Conservation (phyloP, 2,888 invertebrate genomes). For the Tetranychus truncatus region DNA sequence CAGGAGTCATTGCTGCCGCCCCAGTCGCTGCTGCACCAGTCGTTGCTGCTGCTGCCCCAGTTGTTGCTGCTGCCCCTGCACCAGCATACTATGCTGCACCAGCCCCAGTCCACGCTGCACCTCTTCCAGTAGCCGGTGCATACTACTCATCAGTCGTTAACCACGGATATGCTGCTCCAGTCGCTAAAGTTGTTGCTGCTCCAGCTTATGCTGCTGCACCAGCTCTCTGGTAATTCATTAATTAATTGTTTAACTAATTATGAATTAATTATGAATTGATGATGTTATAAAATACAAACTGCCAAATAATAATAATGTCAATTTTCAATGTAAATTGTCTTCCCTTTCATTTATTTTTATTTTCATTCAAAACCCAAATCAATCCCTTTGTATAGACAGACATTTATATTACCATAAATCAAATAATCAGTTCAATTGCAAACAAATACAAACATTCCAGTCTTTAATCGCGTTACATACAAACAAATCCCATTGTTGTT, state of each 20-base stretch:
- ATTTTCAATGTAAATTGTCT: neutral
- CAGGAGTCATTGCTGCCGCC: neutral
- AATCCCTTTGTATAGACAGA: no score
- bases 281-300: neutral
- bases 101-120: neutral
- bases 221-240: neutral
- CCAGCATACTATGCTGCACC: conserved; percentile 7
- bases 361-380: no score
- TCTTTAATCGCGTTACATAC: neutral
- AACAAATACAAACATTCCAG: neutral
- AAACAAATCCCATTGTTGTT: no score
- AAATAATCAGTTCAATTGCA: no score
- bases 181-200: conserved; percentile 5
- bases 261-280: neutral
- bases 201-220: neutral
- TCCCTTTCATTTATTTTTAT: neutral
- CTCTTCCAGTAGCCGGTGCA: neutral
- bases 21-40: neutral
- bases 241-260: neutral
- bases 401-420: no score
- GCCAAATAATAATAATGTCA: conserved; percentile 1
- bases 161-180: neutral
- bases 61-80: neutral
- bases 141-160: neutral
- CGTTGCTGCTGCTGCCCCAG: neutral